These are phyloP conservation scores for Hipposideros armiger DNA, from an alignment of 2,113 vertebrate genomes.

Conservation along the genomic window DNA sequence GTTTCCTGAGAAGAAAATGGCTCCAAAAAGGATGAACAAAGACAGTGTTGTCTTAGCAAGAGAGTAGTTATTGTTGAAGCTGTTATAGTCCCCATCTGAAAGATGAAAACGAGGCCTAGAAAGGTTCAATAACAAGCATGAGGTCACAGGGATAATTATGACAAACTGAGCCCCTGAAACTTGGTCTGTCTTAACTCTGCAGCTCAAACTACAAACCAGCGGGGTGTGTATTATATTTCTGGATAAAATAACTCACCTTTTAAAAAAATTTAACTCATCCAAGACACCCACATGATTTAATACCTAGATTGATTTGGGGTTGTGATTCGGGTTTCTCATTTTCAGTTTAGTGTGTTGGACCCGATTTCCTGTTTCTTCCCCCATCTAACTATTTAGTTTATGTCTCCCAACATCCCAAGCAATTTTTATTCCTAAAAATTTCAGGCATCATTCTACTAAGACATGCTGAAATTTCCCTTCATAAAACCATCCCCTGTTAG, in stretches of 20 bases:
- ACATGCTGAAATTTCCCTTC: not conserved
- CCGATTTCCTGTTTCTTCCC: not conserved
- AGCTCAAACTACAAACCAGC: not conserved
- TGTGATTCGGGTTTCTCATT: not conserved
- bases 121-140: not conserved
- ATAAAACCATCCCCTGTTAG: not conserved
- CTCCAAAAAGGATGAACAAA: conserved; percentile 6
- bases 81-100: not conserved
- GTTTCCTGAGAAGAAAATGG: not conserved
- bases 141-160: not conserved
- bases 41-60: not conserved
- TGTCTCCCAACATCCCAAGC: not conserved
- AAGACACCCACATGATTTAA: conserved; percentile 2
- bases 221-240: not conserved
- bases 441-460: not conserved
- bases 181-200: not conserved
- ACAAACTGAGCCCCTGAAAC: not conserved
- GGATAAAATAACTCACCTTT: not conserved
- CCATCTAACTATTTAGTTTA: not conserved
- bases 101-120: not conserved
- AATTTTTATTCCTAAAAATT: not conserved
- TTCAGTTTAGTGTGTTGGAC: not conserved
- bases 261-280: not conserved
- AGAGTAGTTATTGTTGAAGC: not conserved
- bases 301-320: not conserved